These are phyloP conservation scores for Pandemis cinnamomeana DNA, from an alignment of 2,888 invertebrate species.

Conservation along the genomic window DNA sequence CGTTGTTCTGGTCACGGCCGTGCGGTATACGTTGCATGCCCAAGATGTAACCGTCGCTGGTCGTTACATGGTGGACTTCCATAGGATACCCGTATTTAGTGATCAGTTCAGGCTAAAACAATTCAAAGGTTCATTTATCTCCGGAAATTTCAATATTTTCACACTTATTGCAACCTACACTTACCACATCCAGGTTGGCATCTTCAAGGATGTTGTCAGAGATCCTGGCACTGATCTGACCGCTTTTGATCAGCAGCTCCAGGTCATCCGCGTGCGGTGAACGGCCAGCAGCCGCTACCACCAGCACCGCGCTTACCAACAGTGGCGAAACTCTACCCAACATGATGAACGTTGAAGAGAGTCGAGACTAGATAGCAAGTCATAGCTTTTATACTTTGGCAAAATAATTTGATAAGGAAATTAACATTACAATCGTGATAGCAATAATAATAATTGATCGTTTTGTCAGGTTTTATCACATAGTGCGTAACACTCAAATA, in stretches of 20 bases:
- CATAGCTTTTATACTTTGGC: conserved; percentile 29
- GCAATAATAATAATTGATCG: background rate
- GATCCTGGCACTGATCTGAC: conserved; percentile 48
- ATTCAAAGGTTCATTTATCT: background rate
- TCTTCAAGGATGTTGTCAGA: conserved; percentile 70
- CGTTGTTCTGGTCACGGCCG: conserved; percentile 72
- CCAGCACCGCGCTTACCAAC: conserved; percentile 47
- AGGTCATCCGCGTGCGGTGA: conserved; percentile 60
- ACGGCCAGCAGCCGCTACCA: conserved; percentile 35
- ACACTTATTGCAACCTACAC: conserved; percentile 45
- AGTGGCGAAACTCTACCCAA: conserved; percentile 36
- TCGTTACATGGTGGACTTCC: conserved; percentile 87
- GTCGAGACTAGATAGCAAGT: background rate
- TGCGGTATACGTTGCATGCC: conserved; percentile 89
- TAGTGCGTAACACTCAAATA: background rate
- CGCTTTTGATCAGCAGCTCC: conserved; percentile 51
- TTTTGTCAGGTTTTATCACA: background rate
- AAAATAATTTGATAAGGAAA: conserved; percentile 10
- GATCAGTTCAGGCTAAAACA: conserved; percentile 80
- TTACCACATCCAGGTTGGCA: conserved; percentile 69
- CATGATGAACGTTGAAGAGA: conserved; percentile 16
- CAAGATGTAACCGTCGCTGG: conserved; percentile 91
- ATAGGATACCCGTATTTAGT: conserved; percentile 86
- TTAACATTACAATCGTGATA: background rate
- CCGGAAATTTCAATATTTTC: background rate